Evolutionary conservation across 2,113 vertebrate genomes (phyloP).

Genomic region (Asarcornis scutulata): DNA sequence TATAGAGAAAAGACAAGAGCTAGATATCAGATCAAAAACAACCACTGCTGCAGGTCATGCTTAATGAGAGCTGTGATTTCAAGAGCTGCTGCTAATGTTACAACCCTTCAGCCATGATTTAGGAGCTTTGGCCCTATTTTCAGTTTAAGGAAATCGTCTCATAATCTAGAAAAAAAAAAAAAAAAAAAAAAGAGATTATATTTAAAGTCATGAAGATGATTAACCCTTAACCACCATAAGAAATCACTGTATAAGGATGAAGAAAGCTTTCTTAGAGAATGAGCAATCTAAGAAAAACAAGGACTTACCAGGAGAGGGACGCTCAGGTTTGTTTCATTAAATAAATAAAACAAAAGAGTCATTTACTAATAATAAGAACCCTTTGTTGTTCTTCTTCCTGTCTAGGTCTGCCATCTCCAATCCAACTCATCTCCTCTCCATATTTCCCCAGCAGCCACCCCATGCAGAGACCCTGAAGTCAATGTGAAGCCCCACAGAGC

Average conservation of each 20-base stretch:
- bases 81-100: background rate
- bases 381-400: background rate
- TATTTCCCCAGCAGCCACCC: background rate
- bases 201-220: background rate
- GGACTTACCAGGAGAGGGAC: background rate
- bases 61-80: constrained; percentile 1
- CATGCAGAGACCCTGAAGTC: background rate
- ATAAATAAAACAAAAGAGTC: background rate
- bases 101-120: background rate
- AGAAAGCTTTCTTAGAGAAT: background rate
- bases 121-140: background rate
- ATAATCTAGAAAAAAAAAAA: background rate
- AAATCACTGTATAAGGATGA: background rate
- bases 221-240: background rate
- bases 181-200: background rate
- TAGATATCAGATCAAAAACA: background rate
- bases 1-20: background rate
- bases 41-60: background rate
- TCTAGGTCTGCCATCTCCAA: fast-evolving
- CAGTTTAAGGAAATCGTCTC: background rate
- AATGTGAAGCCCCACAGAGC: fast-evolving
- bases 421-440: background rate
- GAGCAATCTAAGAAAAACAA: background rate
- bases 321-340: background rate
- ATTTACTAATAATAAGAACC: background rate